These are phyloP conservation scores for Climacteris rufus DNA, from an alignment of 2,113 vertebrate species.

Conservation along the genomic window DNA sequence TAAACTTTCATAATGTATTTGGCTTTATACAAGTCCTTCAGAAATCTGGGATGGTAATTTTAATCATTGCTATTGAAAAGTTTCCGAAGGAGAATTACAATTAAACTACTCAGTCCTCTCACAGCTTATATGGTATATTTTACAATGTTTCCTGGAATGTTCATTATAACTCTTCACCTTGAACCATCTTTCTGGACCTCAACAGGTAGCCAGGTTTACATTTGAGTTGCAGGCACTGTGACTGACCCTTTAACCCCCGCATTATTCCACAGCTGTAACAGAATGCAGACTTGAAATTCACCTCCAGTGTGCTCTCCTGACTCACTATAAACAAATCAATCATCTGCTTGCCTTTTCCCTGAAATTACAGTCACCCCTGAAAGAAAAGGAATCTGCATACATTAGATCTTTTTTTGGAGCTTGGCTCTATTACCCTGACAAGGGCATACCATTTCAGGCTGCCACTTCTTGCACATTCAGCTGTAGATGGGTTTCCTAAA, in stretches of 20 bases:
- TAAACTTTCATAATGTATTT: neutral
- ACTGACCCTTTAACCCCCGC: neutral
- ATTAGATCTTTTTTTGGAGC: neutral
- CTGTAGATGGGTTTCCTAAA: slow-evolving; percentile 11
- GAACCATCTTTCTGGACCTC: neutral
- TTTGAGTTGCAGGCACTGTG: neutral
- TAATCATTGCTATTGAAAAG: neutral
- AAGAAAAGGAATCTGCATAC: neutral
- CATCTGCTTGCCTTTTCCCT: neutral
- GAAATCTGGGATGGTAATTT: neutral
- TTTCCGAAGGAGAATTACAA: neutral
- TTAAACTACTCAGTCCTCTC: neutral
- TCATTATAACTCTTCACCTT: neutral
- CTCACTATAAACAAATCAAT: slow-evolving; percentile 7
- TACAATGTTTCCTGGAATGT: neutral
- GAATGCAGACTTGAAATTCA: neutral
- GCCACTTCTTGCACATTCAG: slow-evolving; percentile 8
- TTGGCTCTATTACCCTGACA: neutral
- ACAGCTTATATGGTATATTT: rapidly evolving
- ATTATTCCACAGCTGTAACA: neutral
- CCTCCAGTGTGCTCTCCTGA: neutral
- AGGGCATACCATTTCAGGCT: neutral
- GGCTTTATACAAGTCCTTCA: neutral
- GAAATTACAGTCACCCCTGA: slow-evolving; percentile 10
- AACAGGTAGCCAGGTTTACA: neutral